These are phyloP conservation scores for Campoletis raptor DNA, from an alignment of 2,888 invertebrate genomes.

Conservation along the genomic window DNA sequence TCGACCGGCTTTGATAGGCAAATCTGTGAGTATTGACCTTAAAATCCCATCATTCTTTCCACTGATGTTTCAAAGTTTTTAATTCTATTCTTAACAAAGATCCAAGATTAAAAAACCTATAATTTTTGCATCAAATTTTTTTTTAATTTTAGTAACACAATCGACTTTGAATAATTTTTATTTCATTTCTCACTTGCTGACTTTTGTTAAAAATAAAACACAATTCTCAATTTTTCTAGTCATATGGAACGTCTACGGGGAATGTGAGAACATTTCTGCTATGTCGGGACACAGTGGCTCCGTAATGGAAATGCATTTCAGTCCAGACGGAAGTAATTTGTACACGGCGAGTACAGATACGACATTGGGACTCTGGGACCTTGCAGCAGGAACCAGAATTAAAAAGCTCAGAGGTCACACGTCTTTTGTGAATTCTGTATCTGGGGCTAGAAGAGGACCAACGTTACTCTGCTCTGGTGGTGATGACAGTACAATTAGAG, in stretches of 20 bases:
- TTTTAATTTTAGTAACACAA: neutral
- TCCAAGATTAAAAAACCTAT: neutral
- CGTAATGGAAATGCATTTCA: slow-evolving; percentile 96
- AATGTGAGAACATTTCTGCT: slow-evolving; percentile 98
- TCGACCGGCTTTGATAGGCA: slow-evolving; percentile 98
- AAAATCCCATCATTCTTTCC: neutral
- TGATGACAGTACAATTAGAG: slow-evolving; percentile 96
- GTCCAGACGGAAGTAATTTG: slow-evolving; percentile 93
- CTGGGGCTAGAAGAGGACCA: slow-evolving; percentile 94
- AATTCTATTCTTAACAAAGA: neutral
- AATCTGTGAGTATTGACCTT: slow-evolving; percentile 90
- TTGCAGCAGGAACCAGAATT: slow-evolving; percentile 93
- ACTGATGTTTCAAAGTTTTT: neutral
- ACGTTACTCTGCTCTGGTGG: slow-evolving; percentile 96
- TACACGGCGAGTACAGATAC: slow-evolving; percentile 98
- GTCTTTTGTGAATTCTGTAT: slow-evolving; percentile 90
- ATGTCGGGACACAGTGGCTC: slow-evolving; percentile 98
- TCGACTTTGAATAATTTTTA: neutral
- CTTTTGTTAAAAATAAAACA: neutral
- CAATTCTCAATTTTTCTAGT: slow-evolving; percentile 85
- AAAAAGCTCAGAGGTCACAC: slow-evolving; percentile 95
- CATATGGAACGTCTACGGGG: slow-evolving; percentile 98
- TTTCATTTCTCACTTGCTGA: neutral
- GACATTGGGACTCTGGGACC: slow-evolving; percentile 98
- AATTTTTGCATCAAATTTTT: neutral